These are phyloP conservation scores for Acleris laterana DNA, from an alignment of 2,888 invertebrate genomes.

Conservation along the genomic window DNA sequence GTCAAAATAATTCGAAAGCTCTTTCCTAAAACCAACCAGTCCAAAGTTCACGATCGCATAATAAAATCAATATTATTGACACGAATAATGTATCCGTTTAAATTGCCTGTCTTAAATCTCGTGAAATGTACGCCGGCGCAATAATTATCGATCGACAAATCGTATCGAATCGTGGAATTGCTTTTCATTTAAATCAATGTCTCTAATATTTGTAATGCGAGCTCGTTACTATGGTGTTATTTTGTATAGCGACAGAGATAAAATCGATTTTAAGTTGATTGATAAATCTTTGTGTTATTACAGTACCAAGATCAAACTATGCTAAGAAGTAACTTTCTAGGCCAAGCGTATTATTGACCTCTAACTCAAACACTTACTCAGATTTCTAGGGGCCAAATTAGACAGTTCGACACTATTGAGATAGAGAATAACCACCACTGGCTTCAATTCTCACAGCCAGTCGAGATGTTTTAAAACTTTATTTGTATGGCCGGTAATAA, in stretches of 20 bases:
- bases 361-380: no score
- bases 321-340: no score
- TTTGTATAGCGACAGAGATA: no score
- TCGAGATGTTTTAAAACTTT: constrained; percentile 27
- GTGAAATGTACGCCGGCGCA: constrained; percentile 36
- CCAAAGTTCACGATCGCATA: constrained; percentile 27
- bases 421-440: neutral
- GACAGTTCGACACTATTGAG: no score
- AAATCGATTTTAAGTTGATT: no score
- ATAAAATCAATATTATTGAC: constrained; percentile 36
- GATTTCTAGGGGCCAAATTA: no score
- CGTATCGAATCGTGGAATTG: constrained; percentile 40
- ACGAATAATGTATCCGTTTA: constrained; percentile 36
- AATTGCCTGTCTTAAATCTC: constrained; percentile 39
- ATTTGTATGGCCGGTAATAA: constrained; percentile 29
- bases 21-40: constrained; percentile 31
- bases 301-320: no score
- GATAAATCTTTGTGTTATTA: no score
- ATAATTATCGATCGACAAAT: constrained; percentile 40
- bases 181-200: constrained; percentile 41
- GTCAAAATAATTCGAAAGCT: constrained; percentile 21
- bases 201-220: constrained; percentile 43
- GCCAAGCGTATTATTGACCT: no score
- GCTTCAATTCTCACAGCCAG: constrained; percentile 32
- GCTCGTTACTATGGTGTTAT: constrained; percentile 35